Base-by-base conservation (phyloP, 1,140 invertebrate species). In the Drosophila virilis region DNA sequence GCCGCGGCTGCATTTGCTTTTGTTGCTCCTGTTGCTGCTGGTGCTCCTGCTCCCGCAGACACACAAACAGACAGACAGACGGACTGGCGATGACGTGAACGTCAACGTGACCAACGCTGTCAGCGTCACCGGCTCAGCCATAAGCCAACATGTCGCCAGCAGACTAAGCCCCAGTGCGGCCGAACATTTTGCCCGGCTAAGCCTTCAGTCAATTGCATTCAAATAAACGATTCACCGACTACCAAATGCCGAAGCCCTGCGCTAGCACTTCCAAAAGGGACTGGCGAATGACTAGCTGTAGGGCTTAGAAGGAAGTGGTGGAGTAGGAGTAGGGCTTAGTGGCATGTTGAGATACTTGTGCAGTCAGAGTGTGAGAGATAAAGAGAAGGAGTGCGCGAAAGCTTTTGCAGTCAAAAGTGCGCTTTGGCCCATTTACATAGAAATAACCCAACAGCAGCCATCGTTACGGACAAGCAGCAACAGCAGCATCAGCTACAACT, bases 181-280 rank as follows among this genome's bases (percentile, higher is more conserved):
- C 76, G 60, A 79, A 83, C 76, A 88, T 72, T 74, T 58, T 78
- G 78, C 74, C 71, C 40, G 76, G 62, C 80, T 86, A 83, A 88
- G 83, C 83, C 83, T 72, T 83, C 84, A 86, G 84, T 86, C 83
- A 86, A 86, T 86, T 86, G 83, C 79, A 86, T 86, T 86, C 79
- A 89, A 88, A 86, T 86, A 86, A 88, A 81, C 83, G 84, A 46
- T 52, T 64, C 42, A 33, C 48, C 46, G 52, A 58, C 54, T 54
- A 8, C 10, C 45, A 51, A 50, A 22, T 65, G 10, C 17, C 43
- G n/a, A 38, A 28, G 22, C 22, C 22, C 22, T 0, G 5, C 17
- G 22, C 45, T 17, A n/a, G 33, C 38, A 57, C 37, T 32, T 43
- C 35, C 15, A 35, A 78, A 71, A 76, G 55, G 48, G 72, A 78